Percentiles rank a stretch among this genome's conserved stretches.
phyloP scores from a whole-genome alignment of 2,888 invertebrate genomes.

The Xylota segnis region DNA sequence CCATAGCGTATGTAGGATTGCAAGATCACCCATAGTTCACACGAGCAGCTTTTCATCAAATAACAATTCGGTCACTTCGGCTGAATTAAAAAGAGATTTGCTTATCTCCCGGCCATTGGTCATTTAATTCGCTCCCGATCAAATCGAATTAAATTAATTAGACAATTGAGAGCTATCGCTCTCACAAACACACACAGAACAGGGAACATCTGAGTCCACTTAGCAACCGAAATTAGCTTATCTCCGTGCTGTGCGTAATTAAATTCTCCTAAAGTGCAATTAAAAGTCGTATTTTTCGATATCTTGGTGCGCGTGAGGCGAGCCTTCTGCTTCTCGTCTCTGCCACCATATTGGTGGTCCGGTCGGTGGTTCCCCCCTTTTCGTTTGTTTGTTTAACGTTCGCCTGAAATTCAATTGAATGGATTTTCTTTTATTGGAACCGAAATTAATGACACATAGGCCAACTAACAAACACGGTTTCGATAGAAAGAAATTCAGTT shows the following conservation, averaged over 20 bases:
- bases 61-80: constrained; percentile 65
- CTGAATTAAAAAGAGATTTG: constrained; percentile 72
- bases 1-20: constrained; percentile 2
- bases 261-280: constrained; percentile 76
- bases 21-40: constrained; percentile 24
- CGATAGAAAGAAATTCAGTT: constrained; percentile 49
- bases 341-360: constrained; percentile 17
- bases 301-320: constrained; percentile 56
- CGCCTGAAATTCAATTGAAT: constrained; percentile 56
- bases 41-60: constrained; percentile 55
- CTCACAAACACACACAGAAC: background rate
- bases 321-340: constrained; percentile 25
- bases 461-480: constrained; percentile 19
- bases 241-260: constrained; percentile 73
- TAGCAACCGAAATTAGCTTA: constrained; percentile 75
- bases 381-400: constrained; percentile 68
- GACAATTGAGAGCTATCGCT: constrained; percentile 32
- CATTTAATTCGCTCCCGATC: constrained; percentile 60
- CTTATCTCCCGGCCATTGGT: constrained; percentile 60
- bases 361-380: constrained; percentile 5
- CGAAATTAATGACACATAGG: constrained; percentile 60
- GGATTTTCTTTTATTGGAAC: constrained; percentile 64
- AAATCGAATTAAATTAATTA: constrained; percentile 68
- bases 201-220: constrained; percentile 50
- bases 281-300: constrained; percentile 70